Evolutionary conservation across 2,888 invertebrate genomes (phyloP).

Genomic region (Diarsia rubi): DNA sequence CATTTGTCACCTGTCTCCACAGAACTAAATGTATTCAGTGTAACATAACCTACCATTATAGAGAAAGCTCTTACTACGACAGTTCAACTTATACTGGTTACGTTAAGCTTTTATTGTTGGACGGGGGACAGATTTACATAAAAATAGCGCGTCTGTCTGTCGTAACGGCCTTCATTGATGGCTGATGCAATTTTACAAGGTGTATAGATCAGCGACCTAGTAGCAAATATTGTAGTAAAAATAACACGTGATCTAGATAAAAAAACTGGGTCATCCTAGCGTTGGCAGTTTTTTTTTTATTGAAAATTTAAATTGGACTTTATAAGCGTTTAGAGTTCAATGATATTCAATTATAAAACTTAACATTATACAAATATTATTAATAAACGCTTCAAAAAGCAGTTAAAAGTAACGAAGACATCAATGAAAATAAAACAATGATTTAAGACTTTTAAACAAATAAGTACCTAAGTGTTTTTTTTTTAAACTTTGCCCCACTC

Average conservation of each 20-base stretch:
- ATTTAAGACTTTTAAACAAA: too few relatives aligned
- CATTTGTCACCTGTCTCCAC: neutral
- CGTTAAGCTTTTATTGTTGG: neutral
- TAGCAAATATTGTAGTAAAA: constrained; percentile 19
- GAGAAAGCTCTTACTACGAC: neutral
- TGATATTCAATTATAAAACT: too few relatives aligned
- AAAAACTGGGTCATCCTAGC: constrained; percentile 10
- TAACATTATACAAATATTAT: too few relatives aligned
- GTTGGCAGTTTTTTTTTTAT: neutral
- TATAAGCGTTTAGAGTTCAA: too few relatives aligned
- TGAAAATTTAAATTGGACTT: too few relatives aligned
- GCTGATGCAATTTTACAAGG: constrained; percentile 39
- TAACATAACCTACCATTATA: neutral
- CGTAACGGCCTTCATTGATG: constrained; percentile 39
- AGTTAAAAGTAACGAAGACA: too few relatives aligned
- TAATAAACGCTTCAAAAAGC: too few relatives aligned
- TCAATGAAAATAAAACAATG: too few relatives aligned
- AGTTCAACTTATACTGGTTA: neutral
- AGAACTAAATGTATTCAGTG: neutral
- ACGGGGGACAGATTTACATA: neutral
- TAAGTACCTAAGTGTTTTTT: too few relatives aligned
- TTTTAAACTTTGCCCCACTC: too few relatives aligned
- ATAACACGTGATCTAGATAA: neutral
- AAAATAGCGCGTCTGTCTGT: constrained; percentile 9
- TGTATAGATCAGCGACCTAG: constrained; percentile 31